Percentiles rank a stretch among this genome's conserved stretches.
These are phyloP conservation scores for Malurus cyaneus DNA, from an alignment of 2,113 vertebrate species.

Conservation along the genomic window DNA sequence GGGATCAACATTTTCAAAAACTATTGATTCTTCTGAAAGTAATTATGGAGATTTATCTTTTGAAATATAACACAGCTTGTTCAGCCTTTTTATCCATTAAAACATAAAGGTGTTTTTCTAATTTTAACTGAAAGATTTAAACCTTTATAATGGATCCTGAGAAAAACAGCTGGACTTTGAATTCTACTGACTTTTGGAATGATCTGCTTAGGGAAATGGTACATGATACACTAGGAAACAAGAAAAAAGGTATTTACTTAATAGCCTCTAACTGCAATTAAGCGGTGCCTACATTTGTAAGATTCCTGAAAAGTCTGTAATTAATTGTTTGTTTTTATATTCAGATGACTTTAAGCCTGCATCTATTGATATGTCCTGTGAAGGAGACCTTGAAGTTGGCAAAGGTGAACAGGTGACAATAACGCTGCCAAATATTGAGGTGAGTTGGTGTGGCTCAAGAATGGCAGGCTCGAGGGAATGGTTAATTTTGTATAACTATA, in stretches of 20 bases:
- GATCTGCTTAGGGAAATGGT: background rate
- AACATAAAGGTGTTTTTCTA: background rate
- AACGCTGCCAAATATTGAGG: slow-evolving; percentile 96
- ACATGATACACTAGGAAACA: background rate
- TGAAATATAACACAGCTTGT: background rate
- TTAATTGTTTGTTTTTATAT: slow-evolving; percentile 27
- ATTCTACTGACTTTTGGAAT: background rate
- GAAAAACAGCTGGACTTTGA: background rate
- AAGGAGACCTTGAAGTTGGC: slow-evolving; percentile 95
- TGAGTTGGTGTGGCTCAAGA: slow-evolving; percentile 55
- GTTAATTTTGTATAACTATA: background rate
- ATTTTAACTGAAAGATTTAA: background rate
- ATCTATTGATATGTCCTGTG: slow-evolving; percentile 93
- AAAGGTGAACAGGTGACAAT: slow-evolving; percentile 98
- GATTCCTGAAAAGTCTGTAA: slow-evolving; percentile 3
- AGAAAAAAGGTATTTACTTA: background rate
- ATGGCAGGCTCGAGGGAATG: rapidly evolving
- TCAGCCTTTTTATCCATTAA: background rate
- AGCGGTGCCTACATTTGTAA: background rate
- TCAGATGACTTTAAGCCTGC: slow-evolving; percentile 99
- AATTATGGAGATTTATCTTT: background rate
- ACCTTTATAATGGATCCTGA: background rate
- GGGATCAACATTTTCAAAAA: background rate
- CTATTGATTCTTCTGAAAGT: background rate
- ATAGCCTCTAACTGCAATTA: background rate